phyloP scores from a whole-genome alignment of 1,140 invertebrate genomes.

The Pectinophora gossypiella region DNA sequence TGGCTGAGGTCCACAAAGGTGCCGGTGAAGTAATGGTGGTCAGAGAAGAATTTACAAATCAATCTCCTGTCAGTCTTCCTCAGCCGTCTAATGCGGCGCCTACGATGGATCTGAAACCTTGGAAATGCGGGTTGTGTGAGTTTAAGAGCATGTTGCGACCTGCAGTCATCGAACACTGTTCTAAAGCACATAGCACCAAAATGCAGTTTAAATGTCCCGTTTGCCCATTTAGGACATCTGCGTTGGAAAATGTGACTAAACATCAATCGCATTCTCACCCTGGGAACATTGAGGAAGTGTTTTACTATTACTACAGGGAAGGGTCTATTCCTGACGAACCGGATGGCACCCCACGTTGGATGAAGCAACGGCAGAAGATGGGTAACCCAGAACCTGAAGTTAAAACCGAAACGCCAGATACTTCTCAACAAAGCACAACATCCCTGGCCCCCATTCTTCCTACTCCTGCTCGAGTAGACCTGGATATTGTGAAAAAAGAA shows the following conservation, averaged over 20 bases:
- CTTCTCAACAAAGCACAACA: neutral
- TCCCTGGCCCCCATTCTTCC: neutral
- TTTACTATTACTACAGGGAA: constrained; percentile 59
- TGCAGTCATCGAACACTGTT: constrained; percentile 77
- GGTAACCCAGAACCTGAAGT: constrained; percentile 20
- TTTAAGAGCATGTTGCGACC: constrained; percentile 77
- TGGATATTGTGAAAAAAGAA: constrained; percentile 55
- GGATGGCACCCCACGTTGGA: constrained; percentile 46
- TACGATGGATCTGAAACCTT: constrained; percentile 77
- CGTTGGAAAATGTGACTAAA: constrained; percentile 74
- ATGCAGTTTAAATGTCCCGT: constrained; percentile 81
- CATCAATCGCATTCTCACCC: constrained; percentile 68
- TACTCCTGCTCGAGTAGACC: constrained; percentile 13
- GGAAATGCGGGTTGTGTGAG: constrained; percentile 83
- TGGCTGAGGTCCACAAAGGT: constrained; percentile 78
- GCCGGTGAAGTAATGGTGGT: constrained; percentile 75
- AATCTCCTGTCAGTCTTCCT: constrained; percentile 26
- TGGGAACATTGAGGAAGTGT: constrained; percentile 36
- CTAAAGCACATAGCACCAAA: constrained; percentile 77
- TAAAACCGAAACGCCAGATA: constrained; percentile 29
- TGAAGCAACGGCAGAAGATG: constrained; percentile 37
- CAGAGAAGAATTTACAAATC: constrained; percentile 64
- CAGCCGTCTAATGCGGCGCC: constrained; percentile 19
- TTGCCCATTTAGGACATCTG: constrained; percentile 77
- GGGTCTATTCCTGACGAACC: constrained; percentile 39